Percentiles rank a stretch among this genome's conserved stretches.
phyloP scores from a whole-genome alignment of 2,888 invertebrate species.

The Opisthograptis luteolata region DNA sequence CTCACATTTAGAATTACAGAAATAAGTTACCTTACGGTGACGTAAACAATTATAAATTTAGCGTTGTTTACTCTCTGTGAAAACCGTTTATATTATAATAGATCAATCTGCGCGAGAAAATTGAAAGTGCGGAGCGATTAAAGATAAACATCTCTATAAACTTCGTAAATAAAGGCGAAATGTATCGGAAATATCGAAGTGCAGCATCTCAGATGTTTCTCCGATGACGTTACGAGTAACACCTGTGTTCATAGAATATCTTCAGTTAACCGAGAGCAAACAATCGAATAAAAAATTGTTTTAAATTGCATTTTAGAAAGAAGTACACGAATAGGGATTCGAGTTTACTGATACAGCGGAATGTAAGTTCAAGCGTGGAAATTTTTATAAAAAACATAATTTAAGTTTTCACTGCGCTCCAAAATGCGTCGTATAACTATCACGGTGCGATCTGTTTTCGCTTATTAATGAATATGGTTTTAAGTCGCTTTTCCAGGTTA shows the following conservation, averaged over 20 bases:
- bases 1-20: slow-evolving; percentile 21
- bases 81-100: slow-evolving; percentile 41
- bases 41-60: slow-evolving; percentile 44
- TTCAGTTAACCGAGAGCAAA: slow-evolving; percentile 14
- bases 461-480: slow-evolving; percentile 40
- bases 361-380: slow-evolving; percentile 67
- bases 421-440: slow-evolving; percentile 62
- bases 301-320: slow-evolving; percentile 72
- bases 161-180: slow-evolving; percentile 32
- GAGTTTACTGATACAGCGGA: slow-evolving; percentile 78
- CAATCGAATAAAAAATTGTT: slow-evolving; percentile 46
- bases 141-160: slow-evolving; percentile 49
- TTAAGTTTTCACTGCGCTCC: slow-evolving; percentile 35
- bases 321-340: slow-evolving; percentile 71
- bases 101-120: slow-evolving; percentile 55
- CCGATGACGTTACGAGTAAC: slow-evolving; percentile 47
- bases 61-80: slow-evolving; percentile 47
- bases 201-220: slow-evolving; percentile 58
- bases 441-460: slow-evolving; percentile 55
- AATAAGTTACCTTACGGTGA: slow-evolving; percentile 40
- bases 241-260: slow-evolving; percentile 47
- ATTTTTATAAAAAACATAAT: slow-evolving; percentile 53
- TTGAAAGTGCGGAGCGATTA: slow-evolving; percentile 49
- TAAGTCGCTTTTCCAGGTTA: slow-evolving; percentile 62
- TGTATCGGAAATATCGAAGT: slow-evolving; percentile 50